Evolutionary conservation across 2,888 invertebrate species (phyloP).

Genomic region (Nomada flava): DNA sequence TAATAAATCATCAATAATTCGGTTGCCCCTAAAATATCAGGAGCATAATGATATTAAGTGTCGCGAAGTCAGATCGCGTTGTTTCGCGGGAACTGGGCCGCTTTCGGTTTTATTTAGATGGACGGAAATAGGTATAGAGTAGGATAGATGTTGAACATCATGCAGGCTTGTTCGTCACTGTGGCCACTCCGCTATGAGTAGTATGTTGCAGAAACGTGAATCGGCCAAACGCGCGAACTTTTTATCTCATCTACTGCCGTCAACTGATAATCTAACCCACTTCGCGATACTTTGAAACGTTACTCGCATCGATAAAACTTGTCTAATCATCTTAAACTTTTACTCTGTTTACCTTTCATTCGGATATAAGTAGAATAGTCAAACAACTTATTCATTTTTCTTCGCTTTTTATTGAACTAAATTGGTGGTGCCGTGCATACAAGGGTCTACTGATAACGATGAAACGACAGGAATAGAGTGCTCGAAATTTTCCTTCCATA

Average conservation of each 20-base stretch:
- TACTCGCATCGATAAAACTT: background rate
- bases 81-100: conserved; percentile 78
- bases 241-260: conserved; percentile 5
- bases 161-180: conserved; percentile 56
- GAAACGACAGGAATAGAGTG: background rate
- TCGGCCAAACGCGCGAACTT: conserved; percentile 17
- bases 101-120: conserved; percentile 82
- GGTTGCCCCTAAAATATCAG: conserved; percentile 67
- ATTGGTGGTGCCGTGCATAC: background rate
- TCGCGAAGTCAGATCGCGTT: conserved; percentile 70
- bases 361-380: background rate
- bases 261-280: conserved; percentile 27
- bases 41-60: conserved; percentile 73
- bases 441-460: too few relatives aligned
- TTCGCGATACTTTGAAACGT: background rate
- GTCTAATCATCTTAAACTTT: background rate
- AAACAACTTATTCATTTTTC: background rate
- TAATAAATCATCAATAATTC: conserved; percentile 18
- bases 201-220: conserved; percentile 56
- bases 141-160: conserved; percentile 56
- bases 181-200: conserved; percentile 64
- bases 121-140: conserved; percentile 76
- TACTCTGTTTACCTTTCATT: background rate
- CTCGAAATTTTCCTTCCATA: background rate
- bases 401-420: background rate